Conservation (phyloP, 2,113 vertebrate species). For the Gavia stellata region DNA sequence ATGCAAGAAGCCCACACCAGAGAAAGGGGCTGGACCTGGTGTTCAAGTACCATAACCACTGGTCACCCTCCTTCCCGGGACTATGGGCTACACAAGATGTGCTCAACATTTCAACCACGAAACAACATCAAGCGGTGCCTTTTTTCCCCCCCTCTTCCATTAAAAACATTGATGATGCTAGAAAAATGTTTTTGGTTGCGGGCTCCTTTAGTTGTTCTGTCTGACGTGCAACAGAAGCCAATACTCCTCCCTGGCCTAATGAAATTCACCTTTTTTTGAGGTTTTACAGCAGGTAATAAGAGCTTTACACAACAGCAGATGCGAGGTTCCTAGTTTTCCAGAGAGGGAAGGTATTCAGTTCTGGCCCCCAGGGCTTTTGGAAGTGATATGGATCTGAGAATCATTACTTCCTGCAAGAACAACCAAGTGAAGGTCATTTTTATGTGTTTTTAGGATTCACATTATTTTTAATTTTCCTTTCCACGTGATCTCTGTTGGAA, state of each 20-base stretch:
- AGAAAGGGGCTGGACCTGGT: background rate
- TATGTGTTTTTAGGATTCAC: background rate
- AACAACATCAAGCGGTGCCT: background rate
- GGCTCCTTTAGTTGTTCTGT: background rate
- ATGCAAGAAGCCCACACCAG: background rate
- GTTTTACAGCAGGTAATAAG: background rate
- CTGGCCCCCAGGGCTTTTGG: background rate
- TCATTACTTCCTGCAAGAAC: background rate
- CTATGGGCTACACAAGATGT: background rate
- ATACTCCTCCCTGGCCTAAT: background rate
- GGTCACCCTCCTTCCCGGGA: background rate
- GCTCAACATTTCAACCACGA: background rate
- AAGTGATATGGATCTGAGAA: slow-evolving; percentile 19
- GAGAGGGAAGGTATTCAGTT: background rate
- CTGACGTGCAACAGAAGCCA: background rate
- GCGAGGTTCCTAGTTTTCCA: slow-evolving; percentile 3
- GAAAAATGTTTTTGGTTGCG: background rate
- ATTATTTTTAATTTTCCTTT: slow-evolving; percentile 22
- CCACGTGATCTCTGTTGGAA: background rate
- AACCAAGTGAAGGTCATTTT: slow-evolving; percentile 18
- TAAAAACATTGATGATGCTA: background rate
- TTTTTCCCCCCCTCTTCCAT: background rate
- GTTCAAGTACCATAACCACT: background rate
- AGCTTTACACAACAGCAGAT: background rate
- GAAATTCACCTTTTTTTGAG: background rate